Percentiles rank a stretch among this genome's conserved stretches.
phyloP scores from a whole-genome alignment of 2,888 invertebrate species.

The Scaptomyza polygonia region DNA sequence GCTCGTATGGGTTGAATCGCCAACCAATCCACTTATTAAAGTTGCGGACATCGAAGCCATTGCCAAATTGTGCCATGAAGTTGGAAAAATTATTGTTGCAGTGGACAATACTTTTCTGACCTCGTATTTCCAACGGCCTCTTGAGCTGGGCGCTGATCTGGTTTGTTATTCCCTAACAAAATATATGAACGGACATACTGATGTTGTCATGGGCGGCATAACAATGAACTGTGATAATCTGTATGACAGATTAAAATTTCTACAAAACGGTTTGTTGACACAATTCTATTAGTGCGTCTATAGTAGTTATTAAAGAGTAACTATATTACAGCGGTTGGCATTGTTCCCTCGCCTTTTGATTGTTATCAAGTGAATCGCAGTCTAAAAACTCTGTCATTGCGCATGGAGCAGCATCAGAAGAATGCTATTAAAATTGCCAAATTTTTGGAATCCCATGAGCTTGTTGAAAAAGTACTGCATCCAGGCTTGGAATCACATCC shows the following conservation, averaged over 20 bases:
- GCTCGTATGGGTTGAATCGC: conserved; percentile 97
- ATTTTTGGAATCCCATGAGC: conserved; percentile 92
- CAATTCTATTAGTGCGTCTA: conserved; percentile 50
- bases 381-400: conserved; percentile 94
- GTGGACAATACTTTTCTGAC: conserved; percentile 98
- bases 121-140: conserved; percentile 94
- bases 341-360: conserved; percentile 98
- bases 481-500: conserved; percentile 95
- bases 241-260: conserved; percentile 89
- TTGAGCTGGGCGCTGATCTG: conserved; percentile 95
- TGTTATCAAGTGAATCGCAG: conserved; percentile 97
- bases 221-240: conserved; percentile 90
- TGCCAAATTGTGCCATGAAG: conserved; percentile 86
- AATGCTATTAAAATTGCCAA: conserved; percentile 91
- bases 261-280: conserved; percentile 91
- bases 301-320: neutral
- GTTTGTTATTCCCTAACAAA: conserved; percentile 97
- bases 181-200: conserved; percentile 99
- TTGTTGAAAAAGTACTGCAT: conserved; percentile 92
- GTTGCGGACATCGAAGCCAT: conserved; percentile 93
- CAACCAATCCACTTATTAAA: conserved; percentile 97
- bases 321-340: conserved; percentile 86
- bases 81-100: conserved; percentile 87
- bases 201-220: conserved; percentile 97
- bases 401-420: conserved; percentile 95